Evolutionary conservation across 1,140 invertebrate genomes (phyloP), one percentile per base, ranked within the genome.

Genomic region (Grapholita molesta): DNA sequence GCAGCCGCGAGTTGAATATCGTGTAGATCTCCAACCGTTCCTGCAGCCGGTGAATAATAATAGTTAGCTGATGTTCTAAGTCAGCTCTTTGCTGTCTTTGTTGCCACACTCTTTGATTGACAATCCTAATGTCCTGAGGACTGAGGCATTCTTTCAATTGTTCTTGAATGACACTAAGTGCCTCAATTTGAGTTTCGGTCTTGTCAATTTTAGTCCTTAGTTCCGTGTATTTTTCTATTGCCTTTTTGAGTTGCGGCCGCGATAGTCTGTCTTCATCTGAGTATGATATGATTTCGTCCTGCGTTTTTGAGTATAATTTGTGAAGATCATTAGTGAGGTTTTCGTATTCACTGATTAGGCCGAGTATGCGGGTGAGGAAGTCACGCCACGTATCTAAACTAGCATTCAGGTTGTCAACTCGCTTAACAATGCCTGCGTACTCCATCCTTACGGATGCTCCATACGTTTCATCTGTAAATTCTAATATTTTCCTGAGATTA

Each of bases 111-210:
- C 95, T 94, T 80, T 97, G 96, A 70, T 95, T 95, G 4, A 97
- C 93, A 7, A 95, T 92, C 80, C 97, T 97, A 85, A 97, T 95
- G 76, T 99, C 97, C n/a, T 95, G 94, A 0, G 97, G 96, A 83
- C 96, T 97, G 3, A 98, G 92, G 68, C 95, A 96, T 76, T 97
- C 96, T 74, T 96, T 96, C 6, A 99, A 91, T 87, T 97, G 95
- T 85, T 97, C 96, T 75, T 97, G 95, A 24, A 94, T 95, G 0
- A 95, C 94, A 25, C 94, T 94, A 0, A 98, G 90, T 12, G 93
- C 86, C 78, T 96, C 95, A 9, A 96, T 83, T 25, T 95, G 93
- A 0, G 88, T 93, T 18, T 93, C 93, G 48, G 94, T 91, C n/a
- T 92, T 92, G 9, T 92, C 90, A 24, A 96, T 86, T 48, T 92